Evolutionary conservation across 2,113 vertebrate genomes (phyloP).

Genomic region (Brachypteracias leptosomus): DNA sequence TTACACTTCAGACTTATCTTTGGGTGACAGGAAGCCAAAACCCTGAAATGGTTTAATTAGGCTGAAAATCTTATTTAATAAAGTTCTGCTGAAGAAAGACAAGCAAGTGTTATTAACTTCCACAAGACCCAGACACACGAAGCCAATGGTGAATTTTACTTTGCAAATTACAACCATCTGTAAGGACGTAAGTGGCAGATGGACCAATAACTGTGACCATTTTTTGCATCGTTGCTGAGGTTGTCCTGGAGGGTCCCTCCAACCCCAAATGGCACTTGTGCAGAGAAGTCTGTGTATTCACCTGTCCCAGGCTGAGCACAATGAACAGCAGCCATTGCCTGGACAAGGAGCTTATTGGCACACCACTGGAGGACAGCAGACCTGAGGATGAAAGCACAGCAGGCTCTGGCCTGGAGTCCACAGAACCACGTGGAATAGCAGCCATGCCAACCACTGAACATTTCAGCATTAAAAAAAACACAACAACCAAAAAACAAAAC

Average conservation of each 20-base stretch:
- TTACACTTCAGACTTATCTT: slow-evolving; percentile 40
- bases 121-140: neutral
- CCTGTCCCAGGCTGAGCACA: rapidly evolving
- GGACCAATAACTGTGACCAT: neutral
- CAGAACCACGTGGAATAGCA: neutral
- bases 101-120: neutral
- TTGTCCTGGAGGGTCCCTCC: neutral
- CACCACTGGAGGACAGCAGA: neutral
- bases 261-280: neutral
- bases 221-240: neutral
- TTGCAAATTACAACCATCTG: neutral
- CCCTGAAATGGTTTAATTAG: slow-evolving; percentile 45
- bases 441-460: neutral
- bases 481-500: no score
- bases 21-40: slow-evolving; percentile 28
- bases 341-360: rapidly evolving
- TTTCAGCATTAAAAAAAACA: rapidly evolving
- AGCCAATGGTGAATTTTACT: neutral
- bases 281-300: neutral
- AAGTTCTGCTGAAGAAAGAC: neutral
- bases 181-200: neutral
- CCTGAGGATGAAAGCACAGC: neutral
- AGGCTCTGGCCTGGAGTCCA: rapidly evolving
- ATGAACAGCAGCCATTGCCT: neutral
- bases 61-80: slow-evolving; percentile 49